Evolutionary conservation across 2,113 vertebrate species (phyloP), one percentile per base, ranked within the genome.

Genomic region (Monarcha castaneiventris): DNA sequence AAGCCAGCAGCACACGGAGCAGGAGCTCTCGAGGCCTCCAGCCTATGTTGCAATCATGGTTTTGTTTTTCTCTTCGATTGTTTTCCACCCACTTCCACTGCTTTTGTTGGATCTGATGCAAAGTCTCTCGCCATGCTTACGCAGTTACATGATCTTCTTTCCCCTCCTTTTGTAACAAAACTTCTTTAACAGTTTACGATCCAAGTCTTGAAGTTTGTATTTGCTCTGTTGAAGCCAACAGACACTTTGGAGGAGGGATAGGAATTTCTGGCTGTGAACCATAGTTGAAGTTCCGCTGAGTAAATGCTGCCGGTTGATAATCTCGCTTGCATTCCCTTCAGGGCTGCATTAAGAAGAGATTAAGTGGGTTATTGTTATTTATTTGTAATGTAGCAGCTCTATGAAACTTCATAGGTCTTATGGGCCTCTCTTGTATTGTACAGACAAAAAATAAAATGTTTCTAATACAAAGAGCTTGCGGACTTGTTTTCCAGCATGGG

Each of bases 301-400:
- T 91, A 85, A 85, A 87, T 69, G 67, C 75, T 87, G 58, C 72
- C 0, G 0, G 43, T 91, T 90, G 67, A 81, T 94, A 86, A 84
- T 93, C 87, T 92, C n/a, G 9, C 79, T 81, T 90, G 55, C 39
- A 54, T 95, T 95, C 76, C 88, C 88, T 93, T 90, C 56, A 64
- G 85, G 85, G 52, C 79, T 86, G 51, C 56, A 93, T 96, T 96
- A 86, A 93, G 68, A 56, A 90, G 76, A 90, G 83, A 94, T 95
- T 96, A 97, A 94, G n/a, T 72, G 82, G 79, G 78, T 90, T 95
- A 95, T 94, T 93, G 84, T 84, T 96, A 89, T 68, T 96, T 92
- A 81, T 89, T 93, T 95, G 87, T 93, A 90, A 90, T 56, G 18
- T 79, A 83, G 64, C 52, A 84, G 64, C 52, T 75, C 55, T 83